Conservation (phyloP, 2,797 vertebrate species). For the Crocidura indochinensis region DNA sequence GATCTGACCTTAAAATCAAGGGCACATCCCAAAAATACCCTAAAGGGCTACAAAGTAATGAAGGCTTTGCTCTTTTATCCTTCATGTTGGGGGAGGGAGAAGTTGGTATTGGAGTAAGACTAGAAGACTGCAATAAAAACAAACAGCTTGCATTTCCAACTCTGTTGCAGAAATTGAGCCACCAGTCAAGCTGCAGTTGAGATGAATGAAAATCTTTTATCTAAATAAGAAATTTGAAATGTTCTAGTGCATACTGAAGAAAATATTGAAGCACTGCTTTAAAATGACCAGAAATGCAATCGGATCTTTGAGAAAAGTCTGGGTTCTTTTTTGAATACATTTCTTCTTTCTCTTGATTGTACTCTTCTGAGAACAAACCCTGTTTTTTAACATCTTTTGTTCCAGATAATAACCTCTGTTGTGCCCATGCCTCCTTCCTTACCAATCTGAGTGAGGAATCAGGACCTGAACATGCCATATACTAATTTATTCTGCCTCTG, state of each 20-base stretch:
- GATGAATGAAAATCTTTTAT: constrained; percentile 24
- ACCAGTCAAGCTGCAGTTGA: constrained; percentile 1
- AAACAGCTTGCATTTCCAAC: background rate
- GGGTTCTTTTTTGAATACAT: too few relatives aligned
- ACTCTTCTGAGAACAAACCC: background rate
- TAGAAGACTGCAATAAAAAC: background rate
- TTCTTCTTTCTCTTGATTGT: too few relatives aligned
- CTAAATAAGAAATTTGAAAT: background rate
- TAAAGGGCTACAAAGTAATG: background rate
- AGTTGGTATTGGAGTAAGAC: background rate
- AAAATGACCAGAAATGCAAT: background rate
- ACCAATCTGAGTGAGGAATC: background rate
- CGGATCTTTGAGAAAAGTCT: background rate
- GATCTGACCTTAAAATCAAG: too few relatives aligned
- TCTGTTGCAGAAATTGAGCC: background rate
- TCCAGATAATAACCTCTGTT: background rate
- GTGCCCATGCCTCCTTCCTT: background rate
- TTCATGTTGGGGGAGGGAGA: background rate
- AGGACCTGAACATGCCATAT: background rate
- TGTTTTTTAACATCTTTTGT: background rate
- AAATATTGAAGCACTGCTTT: background rate
- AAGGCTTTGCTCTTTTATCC: background rate
- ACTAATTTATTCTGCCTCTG: background rate
- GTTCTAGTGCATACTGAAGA: background rate
- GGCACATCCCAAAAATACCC: too few relatives aligned